Evolutionary conservation across 2,888 invertebrate genomes (phyloP), one percentile per base, ranked within the genome.

Genomic region (Neoascia interrupta): DNA sequence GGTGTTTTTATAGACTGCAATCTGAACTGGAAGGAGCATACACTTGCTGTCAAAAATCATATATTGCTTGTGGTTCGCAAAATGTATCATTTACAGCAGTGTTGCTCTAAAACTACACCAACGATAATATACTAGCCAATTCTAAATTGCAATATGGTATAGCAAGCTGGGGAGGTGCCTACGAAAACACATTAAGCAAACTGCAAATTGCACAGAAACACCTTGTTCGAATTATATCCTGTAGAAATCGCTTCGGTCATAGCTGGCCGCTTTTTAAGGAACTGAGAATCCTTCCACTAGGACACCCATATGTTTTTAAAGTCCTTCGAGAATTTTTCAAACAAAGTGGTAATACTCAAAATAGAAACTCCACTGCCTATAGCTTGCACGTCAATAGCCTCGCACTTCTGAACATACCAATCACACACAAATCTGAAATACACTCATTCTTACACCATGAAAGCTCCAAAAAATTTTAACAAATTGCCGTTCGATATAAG

Each of bases 341-440:
- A n/a, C n/a, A n/a, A n/a, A 34, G 34, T 34, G 34, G 8, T 34
- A 34, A 34, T 11, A 34, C 11, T 11, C 34, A 5, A 28, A 28
- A 28, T 10, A 28, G 28, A 10, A 28, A 41, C 15, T 15, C 68
- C 45, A 39, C 51, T 70, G 72, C 18, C 47, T 61, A 63, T 56
- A 63, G 61, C 70, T 72, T 72, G 72, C 68, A 58, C 58, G 39
- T 66, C 49, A 63, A 56, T 49, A 37, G 43, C 28, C 43, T 47
- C 34, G 43, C 49, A 11, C 11, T 39, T 21, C 51, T 45, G 45
- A 36, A 11, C 47, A 16, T 56, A 45, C 18, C 41, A 15, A 15
- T 28, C 10, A 1, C 1, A 8, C 1, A 1, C 28, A 28, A 28
- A 28, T 8, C 28, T n/a, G n/a, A n/a, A n/a, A n/a, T n/a, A 21